A percentile compares a stretch with the other conserved stretches of the same genome.
Conservation (phyloP, 2,797 vertebrate species). For the Sebastes elongatus region DNA sequence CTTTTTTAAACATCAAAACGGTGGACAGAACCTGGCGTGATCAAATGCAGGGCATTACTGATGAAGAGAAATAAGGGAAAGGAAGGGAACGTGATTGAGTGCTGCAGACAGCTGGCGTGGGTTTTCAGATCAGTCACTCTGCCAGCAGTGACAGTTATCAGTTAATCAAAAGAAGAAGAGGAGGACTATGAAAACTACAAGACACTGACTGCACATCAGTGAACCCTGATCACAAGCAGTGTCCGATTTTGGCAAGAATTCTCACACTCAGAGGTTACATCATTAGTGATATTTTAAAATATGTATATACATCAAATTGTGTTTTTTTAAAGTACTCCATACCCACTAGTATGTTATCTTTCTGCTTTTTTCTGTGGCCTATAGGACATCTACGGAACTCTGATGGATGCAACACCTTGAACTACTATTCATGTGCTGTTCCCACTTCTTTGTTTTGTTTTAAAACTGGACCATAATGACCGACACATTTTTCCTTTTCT, state of each 20-base stretch:
- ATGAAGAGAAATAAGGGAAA: background rate
- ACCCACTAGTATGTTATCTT: background rate
- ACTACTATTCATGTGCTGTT: background rate
- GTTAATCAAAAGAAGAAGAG: constrained; percentile 2
- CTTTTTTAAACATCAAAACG: background rate
- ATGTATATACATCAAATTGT: background rate
- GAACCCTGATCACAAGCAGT: background rate
- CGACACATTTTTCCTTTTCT: background rate
- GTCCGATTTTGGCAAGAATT: background rate
- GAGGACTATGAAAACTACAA: background rate
- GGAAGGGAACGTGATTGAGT: background rate
- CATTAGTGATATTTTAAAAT: background rate
- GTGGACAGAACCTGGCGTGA: background rate
- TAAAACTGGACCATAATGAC: background rate
- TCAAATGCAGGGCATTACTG: background rate
- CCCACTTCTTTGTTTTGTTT: background rate
- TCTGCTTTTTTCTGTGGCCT: background rate
- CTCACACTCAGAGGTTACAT: background rate
- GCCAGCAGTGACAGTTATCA: background rate
- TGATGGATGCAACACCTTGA: background rate
- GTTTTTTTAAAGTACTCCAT: background rate
- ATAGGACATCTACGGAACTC: background rate
- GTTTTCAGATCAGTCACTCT: background rate
- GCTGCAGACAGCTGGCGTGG: background rate
- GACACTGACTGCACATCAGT: background rate